These are phyloP conservation scores for Numenius arquata DNA, from an alignment of 2,113 vertebrate genomes.

Conservation along the genomic window DNA sequence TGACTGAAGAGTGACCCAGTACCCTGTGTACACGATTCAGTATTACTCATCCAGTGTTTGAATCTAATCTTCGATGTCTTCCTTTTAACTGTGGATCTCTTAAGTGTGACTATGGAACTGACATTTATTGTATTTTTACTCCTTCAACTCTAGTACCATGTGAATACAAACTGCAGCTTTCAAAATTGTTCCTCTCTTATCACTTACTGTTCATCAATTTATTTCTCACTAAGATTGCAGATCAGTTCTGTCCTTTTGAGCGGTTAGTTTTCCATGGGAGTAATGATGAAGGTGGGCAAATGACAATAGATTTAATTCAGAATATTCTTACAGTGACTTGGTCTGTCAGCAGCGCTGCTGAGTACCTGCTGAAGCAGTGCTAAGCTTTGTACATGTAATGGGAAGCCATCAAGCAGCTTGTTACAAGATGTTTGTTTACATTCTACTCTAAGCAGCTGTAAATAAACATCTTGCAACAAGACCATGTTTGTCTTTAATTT, in stretches of 20 bases:
- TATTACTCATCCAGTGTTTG: background rate
- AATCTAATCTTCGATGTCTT: background rate
- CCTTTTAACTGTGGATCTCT: background rate
- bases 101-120: background rate
- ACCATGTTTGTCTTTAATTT: background rate
- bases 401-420: background rate
- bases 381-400: background rate
- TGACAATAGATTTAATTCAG: background rate
- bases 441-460: conserved; percentile 2
- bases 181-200: background rate
- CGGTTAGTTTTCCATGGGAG: background rate
- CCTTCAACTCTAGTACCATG: background rate
- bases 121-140: background rate
- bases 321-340: background rate
- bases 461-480: conserved; percentile 13
- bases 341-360: background rate
- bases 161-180: background rate
- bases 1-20: background rate
- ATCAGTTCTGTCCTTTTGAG: background rate
- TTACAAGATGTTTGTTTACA: conserved; percentile 5
- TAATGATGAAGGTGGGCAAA: background rate
- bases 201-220: background rate
- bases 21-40: background rate
- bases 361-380: background rate
- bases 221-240: background rate